Base-by-base conservation (phyloP, 2,797 vertebrate genomes). In the Squalus acanthias region DNA sequence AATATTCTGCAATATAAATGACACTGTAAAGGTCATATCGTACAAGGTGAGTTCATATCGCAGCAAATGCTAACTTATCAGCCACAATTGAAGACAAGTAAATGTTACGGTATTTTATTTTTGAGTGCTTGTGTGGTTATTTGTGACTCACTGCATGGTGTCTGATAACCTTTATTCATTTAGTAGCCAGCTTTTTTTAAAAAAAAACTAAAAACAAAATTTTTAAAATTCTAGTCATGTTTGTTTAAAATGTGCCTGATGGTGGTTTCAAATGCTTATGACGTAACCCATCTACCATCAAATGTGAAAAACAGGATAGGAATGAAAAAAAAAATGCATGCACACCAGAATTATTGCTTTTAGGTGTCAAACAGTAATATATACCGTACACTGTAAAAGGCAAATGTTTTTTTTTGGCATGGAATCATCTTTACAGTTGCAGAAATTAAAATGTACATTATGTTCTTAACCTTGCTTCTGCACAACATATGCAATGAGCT, bases 81-180 rank as follows among this genome's bases (percentile, higher is more conserved):
- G 94, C 94, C 94, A 74, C 94, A 95, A 95, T 76, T 57, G 94
- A 95, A 57, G 50, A 69, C 70, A 95, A 74, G 70, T 15, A 95
- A 76, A 95, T 76, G 94, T 53, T 95, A 95, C 12, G 50, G 50
- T 57, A 74, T 60, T 95, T 95, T 76, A 74, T 33, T 57, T 95
- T 76, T 95, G 39, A 74, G 50, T n/a, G 72, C 70, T 95, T 76
- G 94, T 39, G 50, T 95, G 94, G 94, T 95, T 95, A 95, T 74
- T 95, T 95, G 94, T 95, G 94, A 95, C 94, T 95, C 94, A 95
- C 50, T 76, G 70, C 50, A 53, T 7, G 24, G 6, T 60, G 50
- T 60, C 29, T 76, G 70, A 76, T 95, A 95, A 95, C 94, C 72
- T 72, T 72, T 95, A 76, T 57, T 95, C 69, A 72, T 74, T 95